Evolutionary conservation across 2,888 invertebrate species (phyloP).

Genomic region (Cheilosia impressa): DNA sequence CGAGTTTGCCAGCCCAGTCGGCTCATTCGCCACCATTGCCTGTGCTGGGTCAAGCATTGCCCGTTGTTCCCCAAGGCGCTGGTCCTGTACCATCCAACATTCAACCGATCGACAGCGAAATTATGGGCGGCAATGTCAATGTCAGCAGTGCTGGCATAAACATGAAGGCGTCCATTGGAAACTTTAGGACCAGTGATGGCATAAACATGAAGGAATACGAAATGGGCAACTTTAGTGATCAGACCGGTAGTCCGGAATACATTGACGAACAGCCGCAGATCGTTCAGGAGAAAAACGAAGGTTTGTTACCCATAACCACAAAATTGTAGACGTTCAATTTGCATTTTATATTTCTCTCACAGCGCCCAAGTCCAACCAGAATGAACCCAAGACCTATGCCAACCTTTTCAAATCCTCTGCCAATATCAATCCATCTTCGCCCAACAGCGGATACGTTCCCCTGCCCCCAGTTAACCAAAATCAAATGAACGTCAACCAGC

Average conservation of each 20-base stretch:
- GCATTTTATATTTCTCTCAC: slow-evolving; percentile 8
- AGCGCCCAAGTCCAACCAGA: slow-evolving; percentile 83
- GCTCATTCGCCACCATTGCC: slow-evolving; percentile 66
- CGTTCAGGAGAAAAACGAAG: slow-evolving; percentile 82
- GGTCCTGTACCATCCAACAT: slow-evolving; percentile 36
- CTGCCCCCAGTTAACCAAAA: slow-evolving; percentile 70
- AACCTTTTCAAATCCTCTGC: slow-evolving; percentile 89
- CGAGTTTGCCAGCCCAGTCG: slow-evolving; percentile 42
- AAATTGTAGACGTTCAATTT: background rate
- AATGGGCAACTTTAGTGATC: slow-evolving; percentile 63
- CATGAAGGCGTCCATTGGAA: slow-evolving; percentile 1
- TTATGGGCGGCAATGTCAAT: slow-evolving; percentile 37
- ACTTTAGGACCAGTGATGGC: no score
- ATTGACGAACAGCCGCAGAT: slow-evolving; percentile 58
- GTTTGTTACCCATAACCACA: slow-evolving; percentile 54
- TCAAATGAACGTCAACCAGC: slow-evolving; percentile 81
- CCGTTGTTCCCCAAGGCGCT: slow-evolving; percentile 42
- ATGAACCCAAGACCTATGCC: slow-evolving; percentile 94
- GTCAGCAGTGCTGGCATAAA: slow-evolving; percentile 13
- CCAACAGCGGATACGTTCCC: slow-evolving; percentile 81
- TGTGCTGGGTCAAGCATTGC: slow-evolving; percentile 51
- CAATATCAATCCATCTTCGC: slow-evolving; percentile 77
- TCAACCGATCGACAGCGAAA: slow-evolving; percentile 47
- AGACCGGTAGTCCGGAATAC: slow-evolving; percentile 62
- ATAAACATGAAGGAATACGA: slow-evolving; percentile 50